Conservation (phyloP, 2,113 vertebrate genomes). For the Pangasianodon gigas region DNA sequence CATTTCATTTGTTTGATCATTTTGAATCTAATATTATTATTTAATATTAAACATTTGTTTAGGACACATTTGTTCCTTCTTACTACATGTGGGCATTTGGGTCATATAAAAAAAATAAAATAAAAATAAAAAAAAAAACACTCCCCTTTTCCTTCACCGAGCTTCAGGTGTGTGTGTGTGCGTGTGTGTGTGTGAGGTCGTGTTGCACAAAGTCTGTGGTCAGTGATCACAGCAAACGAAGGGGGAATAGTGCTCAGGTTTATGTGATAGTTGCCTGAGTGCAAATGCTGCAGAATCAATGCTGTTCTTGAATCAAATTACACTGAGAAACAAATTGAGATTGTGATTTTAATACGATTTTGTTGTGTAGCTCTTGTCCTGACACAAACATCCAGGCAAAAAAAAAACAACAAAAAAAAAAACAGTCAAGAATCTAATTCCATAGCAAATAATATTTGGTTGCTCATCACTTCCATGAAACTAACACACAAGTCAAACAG, state of each 20-base stretch:
- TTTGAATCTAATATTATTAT: not conserved
- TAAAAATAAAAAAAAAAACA: too few species aligned
- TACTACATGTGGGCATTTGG: not conserved
- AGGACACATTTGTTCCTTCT: not conserved
- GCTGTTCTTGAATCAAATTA: not conserved
- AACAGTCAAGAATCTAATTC: not conserved
- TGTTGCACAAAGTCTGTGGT: too few species aligned
- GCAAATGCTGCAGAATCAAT: not conserved
- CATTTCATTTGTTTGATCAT: not conserved
- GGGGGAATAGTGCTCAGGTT: not conserved
- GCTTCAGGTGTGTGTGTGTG: not conserved
- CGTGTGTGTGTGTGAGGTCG: too few species aligned
- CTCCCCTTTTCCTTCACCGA: not conserved
- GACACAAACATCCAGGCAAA: too few species aligned
- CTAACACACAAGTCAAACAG: not conserved
- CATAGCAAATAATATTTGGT: not conserved
- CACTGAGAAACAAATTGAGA: not conserved
- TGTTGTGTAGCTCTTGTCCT: too few species aligned
- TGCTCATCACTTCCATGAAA: not conserved
- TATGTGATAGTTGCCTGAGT: too few species aligned
- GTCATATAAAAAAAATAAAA: too few species aligned
- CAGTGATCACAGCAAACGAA: not conserved
- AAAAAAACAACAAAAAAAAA: not conserved
- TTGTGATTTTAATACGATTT: not conserved
- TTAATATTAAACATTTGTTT: not conserved